Conservation (phyloP, 2,888 invertebrate genomes). For the Caenorhabditis sp. region DNA sequence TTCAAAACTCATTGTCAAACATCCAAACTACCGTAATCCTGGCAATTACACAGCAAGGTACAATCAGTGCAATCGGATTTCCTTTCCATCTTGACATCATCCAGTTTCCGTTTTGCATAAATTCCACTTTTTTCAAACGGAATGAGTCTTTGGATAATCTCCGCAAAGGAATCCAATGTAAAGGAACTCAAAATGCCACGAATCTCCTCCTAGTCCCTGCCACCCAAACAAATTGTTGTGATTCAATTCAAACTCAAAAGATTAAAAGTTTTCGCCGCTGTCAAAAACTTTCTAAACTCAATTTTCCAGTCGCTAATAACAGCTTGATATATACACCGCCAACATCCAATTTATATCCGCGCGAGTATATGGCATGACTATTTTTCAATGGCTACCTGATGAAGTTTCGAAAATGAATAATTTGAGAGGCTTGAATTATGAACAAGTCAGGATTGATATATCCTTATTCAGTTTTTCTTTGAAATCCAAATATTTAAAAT, state of each 20-base stretch:
- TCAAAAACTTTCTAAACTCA: neutral
- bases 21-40: neutral
- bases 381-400: slow-evolving; percentile 2
- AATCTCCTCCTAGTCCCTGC: too few species aligned
- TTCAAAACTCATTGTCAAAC: neutral
- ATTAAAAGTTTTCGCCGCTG: neutral
- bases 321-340: slow-evolving; percentile 15
- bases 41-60: neutral
- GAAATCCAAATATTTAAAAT: neutral
- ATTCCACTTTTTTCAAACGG: neutral
- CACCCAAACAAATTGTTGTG: too few species aligned
- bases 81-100: slow-evolving; percentile 8
- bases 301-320: slow-evolving; percentile 9
- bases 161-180: too few species aligned
- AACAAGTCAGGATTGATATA: too few species aligned
- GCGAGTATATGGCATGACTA: neutral
- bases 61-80: slow-evolving; percentile 11
- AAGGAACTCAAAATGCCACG: too few species aligned
- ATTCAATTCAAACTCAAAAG: neutral
- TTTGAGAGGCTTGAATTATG: neutral
- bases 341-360: neutral
- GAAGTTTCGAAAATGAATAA: neutral
- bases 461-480: too few species aligned
- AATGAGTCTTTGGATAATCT: slow-evolving; percentile 3
- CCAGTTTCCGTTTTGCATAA: neutral